phyloP scores from a whole-genome alignment of 37 sponge, comb jelly and placozoan genomes.

The Halisarca cf. caerulea region DNA sequence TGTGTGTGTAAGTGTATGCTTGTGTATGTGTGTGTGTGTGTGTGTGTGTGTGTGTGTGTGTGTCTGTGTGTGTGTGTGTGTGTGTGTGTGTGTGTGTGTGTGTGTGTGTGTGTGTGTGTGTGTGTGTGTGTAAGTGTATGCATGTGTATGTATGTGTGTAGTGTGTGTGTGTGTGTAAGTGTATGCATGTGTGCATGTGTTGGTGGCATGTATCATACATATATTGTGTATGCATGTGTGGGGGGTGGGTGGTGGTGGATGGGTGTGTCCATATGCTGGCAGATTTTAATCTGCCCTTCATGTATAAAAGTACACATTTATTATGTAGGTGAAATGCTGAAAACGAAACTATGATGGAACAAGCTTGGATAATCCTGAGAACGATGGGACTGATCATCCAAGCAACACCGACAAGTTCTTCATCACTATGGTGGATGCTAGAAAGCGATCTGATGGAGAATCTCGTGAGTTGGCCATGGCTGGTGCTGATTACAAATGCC shows the following conservation, averaged over 20 bases:
- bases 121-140: conserved; percentile 1
- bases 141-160: neutral
- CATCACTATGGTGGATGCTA: too few relatives aligned
- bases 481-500: too few relatives aligned
- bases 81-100: conserved; percentile 23
- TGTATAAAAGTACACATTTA: too few relatives aligned
- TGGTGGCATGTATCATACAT: neutral
- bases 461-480: too few relatives aligned
- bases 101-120: conserved; percentile 28
- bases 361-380: too few relatives aligned
- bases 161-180: neutral
- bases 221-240: too few relatives aligned
- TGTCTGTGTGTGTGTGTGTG: conserved; percentile 30
- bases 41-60: conserved; percentile 32
- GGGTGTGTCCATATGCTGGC: neutral
- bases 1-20: neutral
- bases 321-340: too few relatives aligned
- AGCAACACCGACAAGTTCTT: too few relatives aligned
- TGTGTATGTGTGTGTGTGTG: conserved; percentile 30
- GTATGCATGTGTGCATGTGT: neutral
- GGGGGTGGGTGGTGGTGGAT: neutral
- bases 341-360: too few relatives aligned
- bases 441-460: too few relatives aligned
- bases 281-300: too few relatives aligned
- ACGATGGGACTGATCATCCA: too few relatives aligned